A percentile compares a stretch with the other conserved stretches of the same genome.
These are phyloP conservation scores for Byasa hedistus DNA, from an alignment of 2,888 invertebrate species.

Conservation along the genomic window DNA sequence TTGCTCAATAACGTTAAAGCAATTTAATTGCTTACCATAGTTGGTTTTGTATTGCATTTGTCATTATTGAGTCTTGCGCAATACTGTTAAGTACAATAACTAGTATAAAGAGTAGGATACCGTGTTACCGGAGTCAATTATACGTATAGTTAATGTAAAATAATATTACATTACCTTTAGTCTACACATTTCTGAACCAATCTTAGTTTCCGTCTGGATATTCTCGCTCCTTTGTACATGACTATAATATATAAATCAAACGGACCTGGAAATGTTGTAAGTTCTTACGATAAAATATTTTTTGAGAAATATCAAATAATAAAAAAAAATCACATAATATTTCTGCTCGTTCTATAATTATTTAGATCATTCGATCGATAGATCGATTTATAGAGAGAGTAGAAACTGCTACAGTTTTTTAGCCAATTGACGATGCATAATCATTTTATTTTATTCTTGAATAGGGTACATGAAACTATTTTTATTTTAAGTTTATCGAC, in stretches of 20 bases:
- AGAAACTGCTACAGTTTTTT: too few relatives aligned
- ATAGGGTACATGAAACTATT: not conserved
- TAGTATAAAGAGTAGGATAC: slow-evolving; percentile 58
- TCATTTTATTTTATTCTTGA: not conserved
- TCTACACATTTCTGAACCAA: slow-evolving; percentile 24
- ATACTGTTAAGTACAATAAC: slow-evolving; percentile 72
- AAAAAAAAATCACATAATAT: too few relatives aligned
- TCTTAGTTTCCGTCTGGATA: slow-evolving; percentile 26
- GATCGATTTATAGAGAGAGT: too few relatives aligned
- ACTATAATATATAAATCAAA: not conserved
- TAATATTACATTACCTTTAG: slow-evolving; percentile 30
- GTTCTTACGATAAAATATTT: too few relatives aligned
- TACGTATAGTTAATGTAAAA: slow-evolving; percentile 44
- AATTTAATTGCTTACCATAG: slow-evolving; percentile 41
- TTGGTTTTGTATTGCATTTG: slow-evolving; percentile 8
- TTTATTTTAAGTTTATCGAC: not conserved
- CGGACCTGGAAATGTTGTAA: not conserved
- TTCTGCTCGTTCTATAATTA: not conserved
- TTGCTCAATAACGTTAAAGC: slow-evolving; percentile 66
- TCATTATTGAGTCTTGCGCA: slow-evolving; percentile 44
- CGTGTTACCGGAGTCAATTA: slow-evolving; percentile 71
- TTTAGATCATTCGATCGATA: too few relatives aligned
- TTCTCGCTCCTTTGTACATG: slow-evolving; percentile 22
- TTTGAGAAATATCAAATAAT: too few relatives aligned
- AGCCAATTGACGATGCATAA: too few relatives aligned